Evolutionary conservation across 2,888 invertebrate genomes (phyloP).

Genomic region (Morpho helenor): DNA sequence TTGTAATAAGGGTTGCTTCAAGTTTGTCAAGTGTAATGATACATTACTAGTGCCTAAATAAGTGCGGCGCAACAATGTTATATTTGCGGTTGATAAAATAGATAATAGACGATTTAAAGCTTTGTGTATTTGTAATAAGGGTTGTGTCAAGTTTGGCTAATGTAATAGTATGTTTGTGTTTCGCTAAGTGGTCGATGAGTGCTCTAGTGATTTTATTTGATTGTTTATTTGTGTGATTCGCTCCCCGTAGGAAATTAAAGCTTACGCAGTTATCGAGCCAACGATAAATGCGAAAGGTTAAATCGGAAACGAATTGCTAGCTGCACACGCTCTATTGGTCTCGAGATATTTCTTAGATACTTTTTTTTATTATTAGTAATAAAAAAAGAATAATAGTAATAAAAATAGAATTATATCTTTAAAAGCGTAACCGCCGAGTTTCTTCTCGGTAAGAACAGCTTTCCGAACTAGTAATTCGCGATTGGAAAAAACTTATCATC

Average conservation of each 20-base stretch:
- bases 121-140: constrained; percentile 29
- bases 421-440: no score
- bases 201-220: constrained; percentile 66
- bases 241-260: constrained; percentile 42
- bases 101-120: constrained; percentile 24
- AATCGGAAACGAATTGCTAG: constrained; percentile 25
- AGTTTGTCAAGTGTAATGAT: constrained; percentile 14
- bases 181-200: constrained; percentile 60
- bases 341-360: neutral
- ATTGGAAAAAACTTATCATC: no score
- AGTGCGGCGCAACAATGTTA: constrained; percentile 33
- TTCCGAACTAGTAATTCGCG: no score
- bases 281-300: constrained; percentile 29
- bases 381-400: no score
- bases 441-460: no score
- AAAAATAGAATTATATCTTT: no score
- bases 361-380: no score
- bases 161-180: constrained; percentile 25
- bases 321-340: constrained; percentile 21
- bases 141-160: constrained; percentile 5
- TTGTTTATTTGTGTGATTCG: constrained; percentile 65
- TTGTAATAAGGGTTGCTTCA: constrained; percentile 26
- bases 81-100: constrained; percentile 12
- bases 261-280: constrained; percentile 29
- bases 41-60: constrained; percentile 45